A percentile compares a stretch with the other conserved stretches of the same genome.
phyloP scores from a whole-genome alignment of 2,888 invertebrate genomes.

The Dolichomitus sp. region DNA sequence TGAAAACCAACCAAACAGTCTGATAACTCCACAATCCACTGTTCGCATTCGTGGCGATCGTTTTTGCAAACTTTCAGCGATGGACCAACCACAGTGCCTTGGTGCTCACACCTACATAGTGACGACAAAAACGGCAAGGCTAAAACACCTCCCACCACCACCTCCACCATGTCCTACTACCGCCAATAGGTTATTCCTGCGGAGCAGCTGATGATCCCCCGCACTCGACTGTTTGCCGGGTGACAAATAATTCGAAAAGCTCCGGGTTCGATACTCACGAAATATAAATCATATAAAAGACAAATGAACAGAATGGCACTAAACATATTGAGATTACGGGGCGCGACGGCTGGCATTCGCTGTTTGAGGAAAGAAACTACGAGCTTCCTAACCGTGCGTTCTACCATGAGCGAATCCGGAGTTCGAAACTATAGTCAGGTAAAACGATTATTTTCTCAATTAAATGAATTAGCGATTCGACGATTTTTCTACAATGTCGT shows the following conservation, averaged over 20 bases:
- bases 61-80: background rate
- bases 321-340: constrained; percentile 71
- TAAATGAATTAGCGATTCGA: background rate
- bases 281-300: constrained; percentile 3
- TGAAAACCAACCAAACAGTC: background rate
- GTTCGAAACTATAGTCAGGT: constrained; percentile 72
- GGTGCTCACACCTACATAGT: background rate
- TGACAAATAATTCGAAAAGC: constrained; percentile 45
- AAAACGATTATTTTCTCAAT: constrained; percentile 49
- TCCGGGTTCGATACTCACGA: constrained; percentile 18
- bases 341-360: constrained; percentile 62
- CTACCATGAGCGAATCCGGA: constrained; percentile 67
- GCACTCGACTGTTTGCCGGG: constrained; percentile 55
- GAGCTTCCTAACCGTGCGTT: constrained; percentile 66
- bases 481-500: background rate
- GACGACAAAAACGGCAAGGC: too few species aligned
- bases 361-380: constrained; percentile 72
- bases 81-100: constrained; percentile 4
- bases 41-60: background rate
- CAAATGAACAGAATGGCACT: constrained; percentile 72
- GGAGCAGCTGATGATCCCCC: constrained; percentile 56
- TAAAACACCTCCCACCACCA: constrained; percentile 7
- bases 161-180: constrained; percentile 2
- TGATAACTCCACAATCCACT: background rate
- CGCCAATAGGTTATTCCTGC: constrained; percentile 13